Conservation (phyloP, 2,888 invertebrate species). For the Auanema freiburgensis region DNA sequence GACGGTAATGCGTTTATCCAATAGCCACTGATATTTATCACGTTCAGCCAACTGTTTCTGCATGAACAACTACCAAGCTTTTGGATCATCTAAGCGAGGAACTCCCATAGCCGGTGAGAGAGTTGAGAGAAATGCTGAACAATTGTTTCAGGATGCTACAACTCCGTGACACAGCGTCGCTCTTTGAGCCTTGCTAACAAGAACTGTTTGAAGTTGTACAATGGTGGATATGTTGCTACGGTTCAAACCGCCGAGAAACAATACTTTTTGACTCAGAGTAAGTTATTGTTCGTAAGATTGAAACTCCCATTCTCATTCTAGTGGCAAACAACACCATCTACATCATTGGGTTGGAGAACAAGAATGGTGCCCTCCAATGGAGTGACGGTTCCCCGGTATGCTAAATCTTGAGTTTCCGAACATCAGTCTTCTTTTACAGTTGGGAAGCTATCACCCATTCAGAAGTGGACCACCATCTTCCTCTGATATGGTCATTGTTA, state of each 20-base stretch:
- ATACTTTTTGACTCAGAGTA: background rate
- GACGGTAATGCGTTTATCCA: background rate
- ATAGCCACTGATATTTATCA: background rate
- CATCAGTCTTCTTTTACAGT: no score
- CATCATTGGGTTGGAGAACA: no score
- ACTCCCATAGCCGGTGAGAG: background rate
- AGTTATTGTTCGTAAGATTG: background rate
- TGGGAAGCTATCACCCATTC: no score
- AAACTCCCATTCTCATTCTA: no score
- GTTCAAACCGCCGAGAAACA: background rate
- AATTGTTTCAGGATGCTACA: background rate
- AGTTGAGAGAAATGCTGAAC: background rate
- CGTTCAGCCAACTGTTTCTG: conserved; percentile 5
- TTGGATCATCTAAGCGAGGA: background rate
- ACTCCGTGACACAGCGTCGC: background rate
- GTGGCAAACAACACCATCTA: no score
- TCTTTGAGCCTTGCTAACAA: background rate
- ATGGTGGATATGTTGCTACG: background rate
- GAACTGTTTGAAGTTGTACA: background rate
- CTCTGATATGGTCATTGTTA: no score
- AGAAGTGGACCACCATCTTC: no score
- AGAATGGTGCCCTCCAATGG: no score
- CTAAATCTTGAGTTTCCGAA: no score
- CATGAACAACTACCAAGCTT: background rate
- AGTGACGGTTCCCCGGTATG: no score